A percentile compares a stretch with the other conserved stretches of the same genome.
These are phyloP conservation scores for Desmodus rotundus DNA, from an alignment of 2,113 vertebrate genomes.

Conservation along the genomic window DNA sequence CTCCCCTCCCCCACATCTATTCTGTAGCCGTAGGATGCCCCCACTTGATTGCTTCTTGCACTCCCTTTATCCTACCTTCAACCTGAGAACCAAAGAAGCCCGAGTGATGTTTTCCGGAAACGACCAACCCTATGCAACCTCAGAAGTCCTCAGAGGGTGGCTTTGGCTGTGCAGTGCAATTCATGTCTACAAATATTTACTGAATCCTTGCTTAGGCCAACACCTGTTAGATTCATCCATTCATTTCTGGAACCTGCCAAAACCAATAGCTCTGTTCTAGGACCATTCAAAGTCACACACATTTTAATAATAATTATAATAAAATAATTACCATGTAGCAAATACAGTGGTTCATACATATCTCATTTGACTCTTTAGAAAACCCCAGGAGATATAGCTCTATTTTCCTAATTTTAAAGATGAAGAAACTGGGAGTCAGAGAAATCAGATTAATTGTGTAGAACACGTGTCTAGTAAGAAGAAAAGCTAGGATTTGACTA, in stretches of 20 bases:
- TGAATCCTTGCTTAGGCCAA: neutral
- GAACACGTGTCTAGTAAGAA: neutral
- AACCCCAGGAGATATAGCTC: neutral
- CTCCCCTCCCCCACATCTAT: neutral
- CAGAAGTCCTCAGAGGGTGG: neutral
- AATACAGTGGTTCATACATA: neutral
- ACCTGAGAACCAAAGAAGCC: neutral
- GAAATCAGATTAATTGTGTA: neutral
- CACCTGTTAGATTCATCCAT: neutral
- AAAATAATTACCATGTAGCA: neutral
- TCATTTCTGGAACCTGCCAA: conserved; percentile 2
- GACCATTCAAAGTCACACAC: neutral
- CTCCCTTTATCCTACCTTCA: neutral
- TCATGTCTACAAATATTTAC: neutral
- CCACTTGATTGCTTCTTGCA: neutral
- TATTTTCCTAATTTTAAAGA: neutral
- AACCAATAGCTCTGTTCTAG: neutral
- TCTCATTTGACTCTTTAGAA: neutral
- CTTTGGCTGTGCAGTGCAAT: neutral
- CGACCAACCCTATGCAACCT: neutral
- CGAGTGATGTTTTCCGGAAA: neutral
- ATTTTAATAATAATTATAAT: neutral
- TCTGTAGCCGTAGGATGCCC: neutral
- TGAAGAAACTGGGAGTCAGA: neutral
- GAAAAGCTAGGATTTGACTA: neutral